Conservation (phyloP, 2,797 vertebrate species). For the Silurus lanzhouensis region DNA sequence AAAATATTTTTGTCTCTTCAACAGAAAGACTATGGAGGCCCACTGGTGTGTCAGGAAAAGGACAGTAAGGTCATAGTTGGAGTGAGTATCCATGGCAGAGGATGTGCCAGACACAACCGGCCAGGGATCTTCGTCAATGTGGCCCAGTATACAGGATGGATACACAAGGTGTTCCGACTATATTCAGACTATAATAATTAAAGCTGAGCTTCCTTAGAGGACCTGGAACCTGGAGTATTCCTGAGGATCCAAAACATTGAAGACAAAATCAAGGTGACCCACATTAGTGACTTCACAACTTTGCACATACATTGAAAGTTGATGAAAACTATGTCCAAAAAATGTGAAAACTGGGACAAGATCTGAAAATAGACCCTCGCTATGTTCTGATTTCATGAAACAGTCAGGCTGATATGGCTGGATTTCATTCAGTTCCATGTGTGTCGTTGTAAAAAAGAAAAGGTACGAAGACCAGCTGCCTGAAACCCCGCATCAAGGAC, state of each 20-base stretch:
- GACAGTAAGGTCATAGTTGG: slow-evolving; percentile 89
- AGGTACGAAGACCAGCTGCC: slow-evolving; percentile 14
- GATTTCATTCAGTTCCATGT: slow-evolving; percentile 12
- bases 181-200: slow-evolving; percentile 53
- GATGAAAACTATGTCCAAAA: not conserved
- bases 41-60: slow-evolving; percentile 91
- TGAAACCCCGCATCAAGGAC: slow-evolving; percentile 11
- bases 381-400: slow-evolving; percentile 17
- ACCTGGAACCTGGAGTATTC: not conserved
- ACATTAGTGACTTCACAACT: slow-evolving; percentile 14
- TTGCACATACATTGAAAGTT: slow-evolving; percentile 17
- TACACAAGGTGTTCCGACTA: slow-evolving; percentile 87
- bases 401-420: not conserved
- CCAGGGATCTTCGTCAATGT: slow-evolving; percentile 95
- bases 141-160: slow-evolving; percentile 93
- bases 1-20: slow-evolving; percentile 38
- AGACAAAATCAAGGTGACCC: slow-evolving; percentile 24
- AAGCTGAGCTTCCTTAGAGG: slow-evolving; percentile 11
- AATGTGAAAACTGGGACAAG: slow-evolving; percentile 30
- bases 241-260: slow-evolving; percentile 21
- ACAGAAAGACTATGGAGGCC: slow-evolving; percentile 94
- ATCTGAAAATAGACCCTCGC: slow-evolving; percentile 26
- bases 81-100: slow-evolving; percentile 91
- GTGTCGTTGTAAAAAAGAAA: slow-evolving; percentile 1
- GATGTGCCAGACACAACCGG: slow-evolving; percentile 89